Conservation (phyloP, 1,140 invertebrate genomes). For the Steinernema khuongi region DNA sequence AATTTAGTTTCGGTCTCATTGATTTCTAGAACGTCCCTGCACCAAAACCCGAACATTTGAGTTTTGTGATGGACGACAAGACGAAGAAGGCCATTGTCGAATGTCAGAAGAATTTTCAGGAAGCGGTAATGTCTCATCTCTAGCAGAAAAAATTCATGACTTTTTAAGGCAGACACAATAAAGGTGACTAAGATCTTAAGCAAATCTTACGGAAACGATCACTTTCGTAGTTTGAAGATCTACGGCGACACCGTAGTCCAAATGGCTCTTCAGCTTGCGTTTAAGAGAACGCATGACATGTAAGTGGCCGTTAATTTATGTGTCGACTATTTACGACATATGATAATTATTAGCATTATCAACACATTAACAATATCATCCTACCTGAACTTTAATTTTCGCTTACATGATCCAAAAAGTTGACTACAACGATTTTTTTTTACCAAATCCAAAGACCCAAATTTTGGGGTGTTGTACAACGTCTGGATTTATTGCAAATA, state of each 20-base stretch:
- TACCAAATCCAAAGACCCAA: no score
- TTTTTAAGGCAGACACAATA: conserved; percentile 23
- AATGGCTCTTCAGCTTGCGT: conserved; percentile 36
- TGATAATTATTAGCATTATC: no score
- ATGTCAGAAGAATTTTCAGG: conserved; percentile 24
- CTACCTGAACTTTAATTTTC: no score
- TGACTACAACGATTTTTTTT: no score
- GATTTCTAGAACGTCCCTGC: neutral
- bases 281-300: conserved; percentile 30
- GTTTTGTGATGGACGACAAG: neutral
- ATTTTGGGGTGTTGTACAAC: no score
- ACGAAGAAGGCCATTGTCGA: neutral
- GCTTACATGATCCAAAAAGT: no score
- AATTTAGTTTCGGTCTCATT: neutral
- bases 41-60: neutral
- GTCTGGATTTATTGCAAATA: no score
- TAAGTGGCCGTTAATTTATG: neutral
- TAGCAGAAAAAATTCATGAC: neutral
- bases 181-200: conserved; percentile 17
- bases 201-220: conserved; percentile 32
- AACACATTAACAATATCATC: no score
- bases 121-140: conserved; percentile 2
- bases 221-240: conserved; percentile 28
- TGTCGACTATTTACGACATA: no score
- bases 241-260: conserved; percentile 40